These are phyloP conservation scores for Turdus rufiventris DNA, from an alignment of 2,113 vertebrate species.

Conservation along the genomic window DNA sequence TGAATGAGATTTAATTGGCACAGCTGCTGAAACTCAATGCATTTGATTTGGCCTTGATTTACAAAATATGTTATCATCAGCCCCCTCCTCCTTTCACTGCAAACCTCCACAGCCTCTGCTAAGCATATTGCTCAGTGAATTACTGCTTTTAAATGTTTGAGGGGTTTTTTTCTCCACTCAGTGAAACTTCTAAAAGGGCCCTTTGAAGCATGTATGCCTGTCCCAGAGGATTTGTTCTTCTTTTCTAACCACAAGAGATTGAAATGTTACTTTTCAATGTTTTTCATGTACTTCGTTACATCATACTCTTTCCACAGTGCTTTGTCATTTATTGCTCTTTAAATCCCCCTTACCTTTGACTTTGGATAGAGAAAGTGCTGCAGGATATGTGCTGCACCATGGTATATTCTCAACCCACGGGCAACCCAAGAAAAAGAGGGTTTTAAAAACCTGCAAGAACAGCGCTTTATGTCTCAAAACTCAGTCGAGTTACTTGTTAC, in stretches of 20 bases:
- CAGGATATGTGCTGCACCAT: accelerated
- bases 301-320: background rate
- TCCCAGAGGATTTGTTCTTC: background rate
- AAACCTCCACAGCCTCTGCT: background rate
- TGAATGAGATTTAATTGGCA: constrained; percentile 25
- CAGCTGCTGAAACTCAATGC: constrained; percentile 20
- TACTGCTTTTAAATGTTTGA: background rate
- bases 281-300: background rate
- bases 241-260: background rate
- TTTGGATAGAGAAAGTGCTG: background rate
- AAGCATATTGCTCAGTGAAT: background rate
- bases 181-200: background rate
- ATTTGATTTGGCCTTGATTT: constrained; percentile 19
- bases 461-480: background rate
- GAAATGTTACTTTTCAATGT: background rate
- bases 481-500: accelerated
- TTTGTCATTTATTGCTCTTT: background rate
- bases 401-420: background rate
- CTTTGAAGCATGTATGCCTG: background rate
- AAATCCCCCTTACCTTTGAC: background rate
- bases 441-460: background rate
- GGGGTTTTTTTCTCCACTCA: background rate
- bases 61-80: background rate
- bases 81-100: background rate
- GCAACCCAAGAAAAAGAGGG: background rate